Conservation (phyloP, 2,113 vertebrate species). For the Gallinago paraguaiae region DNA sequence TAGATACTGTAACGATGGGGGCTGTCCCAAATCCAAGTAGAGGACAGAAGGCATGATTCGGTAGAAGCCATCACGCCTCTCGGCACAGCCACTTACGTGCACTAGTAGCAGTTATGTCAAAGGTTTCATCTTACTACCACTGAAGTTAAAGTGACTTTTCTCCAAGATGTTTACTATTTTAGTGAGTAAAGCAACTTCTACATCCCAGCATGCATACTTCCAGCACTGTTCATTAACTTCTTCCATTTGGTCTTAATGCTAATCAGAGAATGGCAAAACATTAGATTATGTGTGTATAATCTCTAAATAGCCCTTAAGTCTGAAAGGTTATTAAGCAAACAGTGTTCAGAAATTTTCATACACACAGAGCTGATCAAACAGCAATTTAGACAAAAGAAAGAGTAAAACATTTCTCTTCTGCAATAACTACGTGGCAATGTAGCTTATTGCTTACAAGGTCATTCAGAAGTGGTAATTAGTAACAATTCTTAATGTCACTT, state of each 20-base stretch:
- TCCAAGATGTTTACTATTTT: neutral
- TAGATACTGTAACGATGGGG: rapidly evolving
- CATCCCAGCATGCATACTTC: neutral
- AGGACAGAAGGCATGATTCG: neutral
- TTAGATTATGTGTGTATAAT: neutral
- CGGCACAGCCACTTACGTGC: neutral
- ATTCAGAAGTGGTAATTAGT: neutral
- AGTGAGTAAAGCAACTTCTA: neutral
- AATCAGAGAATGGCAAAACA: neutral
- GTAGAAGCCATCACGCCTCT: neutral
- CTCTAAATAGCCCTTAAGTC: neutral
- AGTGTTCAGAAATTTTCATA: neutral
- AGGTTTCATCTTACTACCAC: neutral
- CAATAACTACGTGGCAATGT: neutral
- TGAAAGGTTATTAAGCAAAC: neutral
- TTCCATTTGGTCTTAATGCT: neutral
- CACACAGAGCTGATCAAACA: neutral
- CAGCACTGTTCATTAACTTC: neutral
- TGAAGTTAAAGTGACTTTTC: neutral
- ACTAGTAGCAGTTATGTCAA: neutral
- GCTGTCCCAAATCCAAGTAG: neutral
- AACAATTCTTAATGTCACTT: neutral
- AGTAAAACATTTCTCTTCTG: neutral
- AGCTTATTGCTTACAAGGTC: neutral
- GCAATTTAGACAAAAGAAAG: neutral